phyloP scores from a whole-genome alignment of 2,797 vertebrate species.

The Poecilia gillii region DNA sequence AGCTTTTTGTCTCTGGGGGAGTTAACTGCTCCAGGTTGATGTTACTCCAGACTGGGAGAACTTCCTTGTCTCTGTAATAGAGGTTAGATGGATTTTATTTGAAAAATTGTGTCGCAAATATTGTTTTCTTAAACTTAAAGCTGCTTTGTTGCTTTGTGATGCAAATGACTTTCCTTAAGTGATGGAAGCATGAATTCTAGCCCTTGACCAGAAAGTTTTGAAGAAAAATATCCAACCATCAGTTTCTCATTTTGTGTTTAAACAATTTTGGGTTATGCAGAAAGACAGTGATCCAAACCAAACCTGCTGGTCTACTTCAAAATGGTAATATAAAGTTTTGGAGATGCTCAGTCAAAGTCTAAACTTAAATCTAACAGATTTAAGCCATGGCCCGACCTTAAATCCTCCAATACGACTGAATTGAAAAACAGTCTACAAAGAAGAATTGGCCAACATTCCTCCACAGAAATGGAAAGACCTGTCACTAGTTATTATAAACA shows the following conservation, averaged over 20 bases:
- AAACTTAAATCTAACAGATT: background rate
- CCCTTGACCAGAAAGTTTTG: background rate
- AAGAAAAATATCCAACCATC: background rate
- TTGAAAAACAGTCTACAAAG: background rate
- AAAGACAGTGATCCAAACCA: background rate
- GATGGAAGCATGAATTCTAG: background rate
- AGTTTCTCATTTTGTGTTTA: background rate
- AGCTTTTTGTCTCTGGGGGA: constrained; percentile 33
- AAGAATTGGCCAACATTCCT: background rate
- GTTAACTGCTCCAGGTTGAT: constrained; percentile 59
- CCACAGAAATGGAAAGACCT: background rate
- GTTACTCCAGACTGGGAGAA: constrained; percentile 35
- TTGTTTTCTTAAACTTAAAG: constrained; percentile 24
- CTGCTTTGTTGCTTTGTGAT: background rate
- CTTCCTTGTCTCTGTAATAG: constrained; percentile 27
- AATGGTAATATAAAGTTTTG: background rate
- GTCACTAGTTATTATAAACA: background rate
- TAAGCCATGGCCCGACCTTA: background rate
- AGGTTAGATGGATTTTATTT: constrained; percentile 26
- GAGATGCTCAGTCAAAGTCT: background rate
- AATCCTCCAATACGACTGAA: background rate
- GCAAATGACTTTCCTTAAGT: background rate
- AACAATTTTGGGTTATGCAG: background rate
- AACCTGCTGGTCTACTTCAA: background rate
- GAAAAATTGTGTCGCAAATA: constrained; percentile 25